These are phyloP conservation scores for Falco biarmicus DNA, from an alignment of 2,797 vertebrate species.

Conservation along the genomic window DNA sequence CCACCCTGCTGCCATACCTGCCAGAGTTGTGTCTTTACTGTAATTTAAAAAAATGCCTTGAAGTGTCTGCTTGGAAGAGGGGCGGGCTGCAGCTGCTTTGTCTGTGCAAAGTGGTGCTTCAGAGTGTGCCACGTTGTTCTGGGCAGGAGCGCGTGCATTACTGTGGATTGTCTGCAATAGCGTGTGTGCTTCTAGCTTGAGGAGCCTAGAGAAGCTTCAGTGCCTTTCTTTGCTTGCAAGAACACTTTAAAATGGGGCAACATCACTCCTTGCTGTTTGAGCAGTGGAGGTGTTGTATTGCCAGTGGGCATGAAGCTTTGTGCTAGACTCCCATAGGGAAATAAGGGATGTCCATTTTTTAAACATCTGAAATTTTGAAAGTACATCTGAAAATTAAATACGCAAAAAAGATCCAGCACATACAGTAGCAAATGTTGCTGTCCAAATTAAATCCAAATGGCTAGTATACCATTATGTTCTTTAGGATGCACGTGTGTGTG, in stretches of 20 bases:
- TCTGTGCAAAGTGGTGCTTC: not conserved
- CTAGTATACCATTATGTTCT: not conserved
- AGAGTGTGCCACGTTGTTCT: not conserved
- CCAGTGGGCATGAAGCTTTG: not conserved
- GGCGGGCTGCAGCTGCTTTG: not conserved
- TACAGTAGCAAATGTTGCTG: not conserved
- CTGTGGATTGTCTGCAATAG: not conserved
- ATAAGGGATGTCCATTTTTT: not conserved
- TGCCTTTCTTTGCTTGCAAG: not conserved
- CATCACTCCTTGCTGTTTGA: not conserved
- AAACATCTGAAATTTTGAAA: not conserved
- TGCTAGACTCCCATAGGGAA: not conserved
- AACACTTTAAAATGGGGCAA: not conserved
- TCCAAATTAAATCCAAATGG: not conserved
- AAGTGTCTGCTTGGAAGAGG: not conserved
- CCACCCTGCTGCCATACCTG: not conserved
- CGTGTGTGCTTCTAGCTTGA: not conserved
- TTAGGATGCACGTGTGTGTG: not conserved
- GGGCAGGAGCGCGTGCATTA: not conserved
- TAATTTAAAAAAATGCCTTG: not conserved
- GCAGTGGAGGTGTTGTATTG: not conserved
- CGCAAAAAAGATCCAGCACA: not conserved
- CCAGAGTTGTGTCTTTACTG: not conserved
- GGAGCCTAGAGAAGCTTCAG: not conserved
- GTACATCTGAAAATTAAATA: not conserved